Evolutionary conservation across 2,113 vertebrate genomes (phyloP).

Genomic region (Osmerus eperlanus): DNA sequence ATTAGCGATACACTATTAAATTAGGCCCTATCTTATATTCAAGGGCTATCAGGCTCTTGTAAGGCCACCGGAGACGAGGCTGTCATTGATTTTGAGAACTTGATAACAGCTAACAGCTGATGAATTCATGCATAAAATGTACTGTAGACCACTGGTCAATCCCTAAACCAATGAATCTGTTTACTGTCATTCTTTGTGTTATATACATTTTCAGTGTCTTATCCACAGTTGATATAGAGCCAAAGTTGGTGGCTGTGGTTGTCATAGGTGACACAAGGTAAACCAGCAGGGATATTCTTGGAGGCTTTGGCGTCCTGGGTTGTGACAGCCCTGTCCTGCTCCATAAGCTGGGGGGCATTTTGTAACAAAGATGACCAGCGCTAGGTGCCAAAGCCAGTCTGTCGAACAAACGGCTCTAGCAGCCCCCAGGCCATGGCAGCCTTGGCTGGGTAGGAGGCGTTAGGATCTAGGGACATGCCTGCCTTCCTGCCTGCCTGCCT

Average conservation of each 20-base stretch:
- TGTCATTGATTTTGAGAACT: slow-evolving; percentile 26
- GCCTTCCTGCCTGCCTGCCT: background rate
- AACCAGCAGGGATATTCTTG: slow-evolving; percentile 38
- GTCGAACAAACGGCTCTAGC: slow-evolving; percentile 38
- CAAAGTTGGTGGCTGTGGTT: background rate
- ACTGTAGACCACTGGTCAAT: too few relatives aligned
- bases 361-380: slow-evolving; percentile 62
- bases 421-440: slow-evolving; percentile 34
- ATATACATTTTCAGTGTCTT: too few relatives aligned
- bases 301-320: slow-evolving; percentile 30
- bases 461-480: background rate
- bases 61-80: slow-evolving; percentile 16
- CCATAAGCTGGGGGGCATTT: slow-evolving; percentile 57
- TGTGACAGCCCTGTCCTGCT: slow-evolving; percentile 58
- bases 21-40: slow-evolving; percentile 47
- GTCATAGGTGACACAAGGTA: slow-evolving; percentile 50
- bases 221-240: background rate
- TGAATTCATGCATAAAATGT: slow-evolving; percentile 12
- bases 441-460: slow-evolving; percentile 26
- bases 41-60: slow-evolving; percentile 34
- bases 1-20: slow-evolving; percentile 53
- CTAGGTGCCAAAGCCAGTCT: slow-evolving; percentile 60
- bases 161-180: too few relatives aligned
- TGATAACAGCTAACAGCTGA: slow-evolving; percentile 36
- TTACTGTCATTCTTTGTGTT: too few relatives aligned